Evolutionary conservation across 2,888 invertebrate genomes (phyloP).

Genomic region (Chalcis sispes): DNA sequence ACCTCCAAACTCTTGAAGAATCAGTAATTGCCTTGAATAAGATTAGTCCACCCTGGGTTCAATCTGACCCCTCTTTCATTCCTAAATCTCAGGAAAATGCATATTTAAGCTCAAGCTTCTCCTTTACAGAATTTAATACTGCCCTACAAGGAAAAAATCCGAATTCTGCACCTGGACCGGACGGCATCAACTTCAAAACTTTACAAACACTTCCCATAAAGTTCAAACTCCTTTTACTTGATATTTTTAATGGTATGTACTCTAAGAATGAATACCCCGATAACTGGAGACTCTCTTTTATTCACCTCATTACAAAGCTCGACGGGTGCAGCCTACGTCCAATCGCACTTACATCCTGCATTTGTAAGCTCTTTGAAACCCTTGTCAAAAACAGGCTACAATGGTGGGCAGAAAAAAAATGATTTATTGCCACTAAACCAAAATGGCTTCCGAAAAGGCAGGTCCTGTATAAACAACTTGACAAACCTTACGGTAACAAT

Average conservation of each 20-base stretch:
- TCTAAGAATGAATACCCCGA: neutral
- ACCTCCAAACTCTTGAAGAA: neutral
- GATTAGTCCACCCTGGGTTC: neutral
- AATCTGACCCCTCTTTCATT: neutral
- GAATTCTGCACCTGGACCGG: neutral
- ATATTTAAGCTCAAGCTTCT: neutral
- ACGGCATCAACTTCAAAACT: neutral
- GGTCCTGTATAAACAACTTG: neutral
- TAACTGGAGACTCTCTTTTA: neutral
- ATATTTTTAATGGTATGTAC: constrained; percentile 2
- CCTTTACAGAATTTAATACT: neutral
- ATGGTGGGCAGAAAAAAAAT: neutral
- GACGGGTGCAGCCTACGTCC: neutral
- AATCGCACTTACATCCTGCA: neutral
- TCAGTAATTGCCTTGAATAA: neutral
- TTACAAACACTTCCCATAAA: neutral
- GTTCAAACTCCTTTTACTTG: neutral
- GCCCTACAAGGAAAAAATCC: neutral
- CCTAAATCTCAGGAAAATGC: neutral
- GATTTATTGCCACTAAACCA: neutral
- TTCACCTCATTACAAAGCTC: neutral
- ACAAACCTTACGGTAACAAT: neutral
- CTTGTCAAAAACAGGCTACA: neutral
- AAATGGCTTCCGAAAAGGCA: neutral
- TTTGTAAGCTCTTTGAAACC: neutral